phyloP scores from a whole-genome alignment of 2,888 invertebrate genomes.

The Scaptomyza reducta region DNA sequence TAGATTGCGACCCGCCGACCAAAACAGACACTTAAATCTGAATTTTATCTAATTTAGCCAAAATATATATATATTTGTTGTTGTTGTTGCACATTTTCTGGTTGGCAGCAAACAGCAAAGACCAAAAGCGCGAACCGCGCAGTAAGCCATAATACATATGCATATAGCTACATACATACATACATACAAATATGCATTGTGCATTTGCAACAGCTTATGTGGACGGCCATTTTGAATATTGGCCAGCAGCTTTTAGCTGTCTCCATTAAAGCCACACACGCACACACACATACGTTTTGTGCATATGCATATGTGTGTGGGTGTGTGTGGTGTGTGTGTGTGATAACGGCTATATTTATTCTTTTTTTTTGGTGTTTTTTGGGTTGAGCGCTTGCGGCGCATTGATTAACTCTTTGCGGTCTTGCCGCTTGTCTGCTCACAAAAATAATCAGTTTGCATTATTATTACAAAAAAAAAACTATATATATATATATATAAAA shows the following conservation, averaged over 20 bases:
- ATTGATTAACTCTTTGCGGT: slow-evolving; percentile 71
- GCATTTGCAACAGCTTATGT: slow-evolving; percentile 28
- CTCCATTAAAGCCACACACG: slow-evolving; percentile 38
- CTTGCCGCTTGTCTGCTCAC: slow-evolving; percentile 26
- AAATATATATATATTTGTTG: slow-evolving; percentile 21
- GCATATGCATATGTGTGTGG: background rate
- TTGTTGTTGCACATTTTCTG: slow-evolving; percentile 49
- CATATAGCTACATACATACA: background rate
- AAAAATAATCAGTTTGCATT: slow-evolving; percentile 48
- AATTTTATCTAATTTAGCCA: slow-evolving; percentile 59
- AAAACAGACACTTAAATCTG: slow-evolving; percentile 27
- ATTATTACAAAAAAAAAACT: slow-evolving; percentile 28
- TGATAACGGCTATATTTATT: slow-evolving; percentile 32
- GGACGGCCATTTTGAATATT: slow-evolving; percentile 37
- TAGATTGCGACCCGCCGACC: slow-evolving; percentile 6
- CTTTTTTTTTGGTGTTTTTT: slow-evolving; percentile 16
- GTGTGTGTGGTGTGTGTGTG: background rate
- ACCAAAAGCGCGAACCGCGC: slow-evolving; percentile 48
- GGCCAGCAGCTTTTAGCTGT: slow-evolving; percentile 40
- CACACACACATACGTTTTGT: slow-evolving; percentile 2
- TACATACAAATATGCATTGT: background rate
- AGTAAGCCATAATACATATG: slow-evolving; percentile 22
- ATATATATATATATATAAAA: slow-evolving; percentile 18
- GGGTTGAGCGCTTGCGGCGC: slow-evolving; percentile 50
- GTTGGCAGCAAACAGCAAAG: slow-evolving; percentile 22